Evolutionary conservation across 2,888 invertebrate species (phyloP).

Genomic region (Oxyteleia sp.): DNA sequence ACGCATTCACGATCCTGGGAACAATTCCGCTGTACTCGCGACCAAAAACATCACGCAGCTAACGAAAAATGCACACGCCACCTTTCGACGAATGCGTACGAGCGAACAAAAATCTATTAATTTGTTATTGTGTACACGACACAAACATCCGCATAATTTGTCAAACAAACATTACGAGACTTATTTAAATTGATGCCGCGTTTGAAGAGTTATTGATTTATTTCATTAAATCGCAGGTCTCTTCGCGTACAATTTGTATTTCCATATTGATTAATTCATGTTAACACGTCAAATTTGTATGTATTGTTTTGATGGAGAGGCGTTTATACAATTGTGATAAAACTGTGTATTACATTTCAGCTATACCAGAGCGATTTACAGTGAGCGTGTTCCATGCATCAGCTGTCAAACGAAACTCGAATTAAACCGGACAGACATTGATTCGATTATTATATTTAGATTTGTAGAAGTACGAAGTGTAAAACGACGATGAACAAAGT

Average conservation of each 20-base stretch:
- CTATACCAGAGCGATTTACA: conserved; percentile 36
- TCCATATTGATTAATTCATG: conserved; percentile 53
- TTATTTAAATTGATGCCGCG: conserved; percentile 20
- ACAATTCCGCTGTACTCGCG: conserved; percentile 15
- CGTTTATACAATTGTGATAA: conserved; percentile 53
- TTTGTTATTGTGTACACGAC: conserved; percentile 23
- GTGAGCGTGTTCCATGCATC: conserved; percentile 73
- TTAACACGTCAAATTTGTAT: conserved; percentile 38
- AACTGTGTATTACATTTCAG: conserved; percentile 51
- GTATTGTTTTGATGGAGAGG: conserved; percentile 45
- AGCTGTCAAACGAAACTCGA: conserved; percentile 83
- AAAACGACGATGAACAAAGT: conserved; percentile 17
- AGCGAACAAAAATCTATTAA: conserved; percentile 18
- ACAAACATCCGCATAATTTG: conserved; percentile 11
- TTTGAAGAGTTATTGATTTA: conserved; percentile 34
- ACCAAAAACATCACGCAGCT: conserved; percentile 2
- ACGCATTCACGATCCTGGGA: conserved; percentile 51
- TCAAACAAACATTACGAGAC: conserved; percentile 23
- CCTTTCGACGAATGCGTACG: background rate
- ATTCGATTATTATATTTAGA: conserved; percentile 62
- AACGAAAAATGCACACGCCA: conserved; percentile 1
- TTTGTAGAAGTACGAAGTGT: conserved; percentile 13
- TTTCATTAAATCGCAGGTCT: conserved; percentile 40
- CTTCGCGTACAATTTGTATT: conserved; percentile 30
- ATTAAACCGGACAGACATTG: conserved; percentile 74